Base-by-base conservation (phyloP, 2,888 invertebrate species). In the Aromia moschata region DNA sequence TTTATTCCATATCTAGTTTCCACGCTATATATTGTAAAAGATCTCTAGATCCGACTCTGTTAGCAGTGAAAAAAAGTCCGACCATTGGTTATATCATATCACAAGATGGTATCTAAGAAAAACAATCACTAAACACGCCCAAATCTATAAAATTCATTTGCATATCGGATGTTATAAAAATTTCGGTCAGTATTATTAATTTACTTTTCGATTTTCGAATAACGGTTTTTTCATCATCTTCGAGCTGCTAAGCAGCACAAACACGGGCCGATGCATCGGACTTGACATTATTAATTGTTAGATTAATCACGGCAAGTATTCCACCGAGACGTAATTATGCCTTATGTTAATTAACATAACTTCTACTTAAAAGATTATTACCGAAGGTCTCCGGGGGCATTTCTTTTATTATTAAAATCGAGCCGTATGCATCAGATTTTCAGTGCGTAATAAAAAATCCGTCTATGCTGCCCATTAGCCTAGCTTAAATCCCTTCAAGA, bases 291-390 rank as follows among this genome's bases (percentile, higher is more conserved):
- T 25, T 30, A 44, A 44, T 44, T 25, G 41, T 30, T 40, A 40
- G 16, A 40, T 3, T 40, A 40, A 16, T 16, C 16, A 16, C 16
- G 10, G 20, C 12, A 44, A 7, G 12, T 44, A 43, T 44, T 12
- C 14, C 30, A 15, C 12, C 20, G 18, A 14, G 14, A 44, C 25
- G 30, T 25, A 14, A 44, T 25, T 16, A 25, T 7, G 44, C 4
- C 25, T 44, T 14, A 30, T 5, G 44, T 30, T 44, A 44, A 44
- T 44, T 44, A 25, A 44, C 43, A 15, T 25, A 44, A 30, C 44
- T 44, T 25, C 40, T 40, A 16, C 17, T 40, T 38, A 9, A 9
- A 38, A 14, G 15, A 38, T 38, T 15, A 14, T 11, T 37, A 5
- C 11, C 14, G 2, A 33, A 33, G 11, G 12, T 12, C 12, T 2